Evolutionary conservation across 35 echinoderm and acorn worm species (phyloP).

Genomic region (Diadema setosum): DNA sequence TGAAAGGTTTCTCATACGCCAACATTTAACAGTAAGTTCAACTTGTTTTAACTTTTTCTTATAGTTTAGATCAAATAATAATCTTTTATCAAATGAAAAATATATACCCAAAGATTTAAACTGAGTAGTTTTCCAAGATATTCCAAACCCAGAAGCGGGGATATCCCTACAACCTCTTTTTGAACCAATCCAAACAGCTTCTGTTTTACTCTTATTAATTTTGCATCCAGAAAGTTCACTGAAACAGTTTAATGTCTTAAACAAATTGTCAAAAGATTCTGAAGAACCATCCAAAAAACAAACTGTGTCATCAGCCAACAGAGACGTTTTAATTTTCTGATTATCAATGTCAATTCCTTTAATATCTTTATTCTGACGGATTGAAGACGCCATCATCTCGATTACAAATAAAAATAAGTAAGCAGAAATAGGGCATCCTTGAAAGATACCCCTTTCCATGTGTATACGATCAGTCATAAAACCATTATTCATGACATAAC

Average conservation of each 20-base stretch:
- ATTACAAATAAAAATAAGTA: conserved; percentile 2
- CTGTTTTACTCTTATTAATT: conserved; percentile 9
- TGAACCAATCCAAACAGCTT: conserved; percentile 11
- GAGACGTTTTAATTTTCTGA: neutral
- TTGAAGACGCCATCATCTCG: neutral
- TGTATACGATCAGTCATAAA: neutral
- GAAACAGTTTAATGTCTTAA: neutral
- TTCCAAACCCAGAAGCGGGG: too few relatives aligned
- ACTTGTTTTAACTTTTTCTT: conserved; percentile 21
- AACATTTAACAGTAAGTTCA: neutral
- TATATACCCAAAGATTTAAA: neutral
- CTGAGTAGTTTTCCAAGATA: neutral
- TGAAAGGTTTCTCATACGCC: too few relatives aligned
- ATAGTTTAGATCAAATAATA: conserved; percentile 8
- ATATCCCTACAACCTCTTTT: neutral
- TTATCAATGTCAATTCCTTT: neutral
- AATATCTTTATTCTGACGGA: neutral
- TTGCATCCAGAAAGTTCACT: neutral
- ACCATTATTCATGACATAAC: conserved; percentile 27
- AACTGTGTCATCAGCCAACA: conserved; percentile 13
- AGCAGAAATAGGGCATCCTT: neutral
- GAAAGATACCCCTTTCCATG: conserved; percentile 10
- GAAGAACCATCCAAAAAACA: conserved; percentile 12
- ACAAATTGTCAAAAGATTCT: neutral
- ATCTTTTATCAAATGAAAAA: neutral